Conservation (phyloP, 2,888 invertebrate species). For the Cremastobaeus sp. region DNA sequence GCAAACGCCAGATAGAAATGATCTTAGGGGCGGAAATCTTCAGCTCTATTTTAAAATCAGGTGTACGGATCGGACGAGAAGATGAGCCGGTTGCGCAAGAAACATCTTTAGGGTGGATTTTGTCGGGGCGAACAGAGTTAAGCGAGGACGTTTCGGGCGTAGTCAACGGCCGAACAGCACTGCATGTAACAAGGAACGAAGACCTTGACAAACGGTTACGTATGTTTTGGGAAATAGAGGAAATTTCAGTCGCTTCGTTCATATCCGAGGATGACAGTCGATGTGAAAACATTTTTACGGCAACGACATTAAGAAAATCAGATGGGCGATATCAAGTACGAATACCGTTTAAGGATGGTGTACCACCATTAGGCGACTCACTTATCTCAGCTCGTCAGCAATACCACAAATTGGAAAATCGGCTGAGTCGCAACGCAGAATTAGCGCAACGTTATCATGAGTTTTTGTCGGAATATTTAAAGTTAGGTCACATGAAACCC, state of each 20-base stretch:
- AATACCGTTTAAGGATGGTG: no score
- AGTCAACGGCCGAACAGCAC: neutral
- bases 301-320: no score
- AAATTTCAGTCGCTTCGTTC: no score
- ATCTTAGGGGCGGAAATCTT: slow-evolving; percentile 24
- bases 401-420: neutral
- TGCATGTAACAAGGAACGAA: neutral
- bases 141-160: no score
- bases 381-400: neutral
- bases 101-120: slow-evolving; percentile 12
- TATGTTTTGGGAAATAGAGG: no score
- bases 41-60: slow-evolving; percentile 8
- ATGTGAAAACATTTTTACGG: no score
- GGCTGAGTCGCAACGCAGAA: neutral
- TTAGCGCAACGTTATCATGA: no score
- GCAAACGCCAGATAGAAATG: neutral
- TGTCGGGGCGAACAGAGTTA: slow-evolving; percentile 3
- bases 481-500: neutral
- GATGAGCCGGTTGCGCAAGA: slow-evolving; percentile 15
- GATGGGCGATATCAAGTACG: no score
- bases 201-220: no score
- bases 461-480: neutral
- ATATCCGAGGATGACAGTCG: no score
- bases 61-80: slow-evolving; percentile 8
- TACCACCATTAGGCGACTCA: no score